Evolutionary conservation across 1,140 invertebrate genomes (phyloP).

Genomic region (Thalassaphorura encarpata): DNA sequence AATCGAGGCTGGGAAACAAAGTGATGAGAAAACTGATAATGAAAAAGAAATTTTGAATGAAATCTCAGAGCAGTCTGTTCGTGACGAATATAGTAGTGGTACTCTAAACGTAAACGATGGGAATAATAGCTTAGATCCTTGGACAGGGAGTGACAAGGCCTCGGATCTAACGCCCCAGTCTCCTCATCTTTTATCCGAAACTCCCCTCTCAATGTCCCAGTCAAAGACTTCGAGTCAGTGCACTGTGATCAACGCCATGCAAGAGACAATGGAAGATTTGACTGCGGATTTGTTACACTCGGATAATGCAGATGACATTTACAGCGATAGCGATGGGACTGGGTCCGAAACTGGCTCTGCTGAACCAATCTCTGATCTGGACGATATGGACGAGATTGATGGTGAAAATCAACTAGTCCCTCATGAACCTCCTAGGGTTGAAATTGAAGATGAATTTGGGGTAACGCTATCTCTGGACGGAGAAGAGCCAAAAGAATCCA

Average conservation of each 20-base stretch:
- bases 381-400: slow-evolving; percentile 5
- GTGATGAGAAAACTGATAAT: slow-evolving; percentile 11
- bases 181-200: neutral
- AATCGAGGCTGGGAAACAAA: slow-evolving; percentile 2
- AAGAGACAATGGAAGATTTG: neutral
- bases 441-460: slow-evolving; percentile 55
- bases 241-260: slow-evolving; percentile 19
- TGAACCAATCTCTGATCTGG: neutral
- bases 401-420: neutral
- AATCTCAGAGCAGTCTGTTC: too few relatives aligned
- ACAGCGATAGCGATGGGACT: neutral
- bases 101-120: neutral
- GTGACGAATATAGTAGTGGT: too few relatives aligned
- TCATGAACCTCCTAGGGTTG: slow-evolving; percentile 44
- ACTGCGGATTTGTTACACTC: neutral
- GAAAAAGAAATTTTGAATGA: slow-evolving; percentile 14
- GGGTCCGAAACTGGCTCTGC: slow-evolving; percentile 13
- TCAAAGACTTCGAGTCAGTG: slow-evolving; percentile 24
- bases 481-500: slow-evolving; percentile 22
- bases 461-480: slow-evolving; percentile 44
- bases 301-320: neutral
- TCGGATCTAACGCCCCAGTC: neutral
- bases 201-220: slow-evolving; percentile 17
- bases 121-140: neutral
- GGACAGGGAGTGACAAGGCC: neutral